A percentile compares a stretch with the other conserved stretches of the same genome.
These are phyloP conservation scores for Lophotis ruficrista DNA, from an alignment of 2,113 vertebrate species.

Conservation along the genomic window DNA sequence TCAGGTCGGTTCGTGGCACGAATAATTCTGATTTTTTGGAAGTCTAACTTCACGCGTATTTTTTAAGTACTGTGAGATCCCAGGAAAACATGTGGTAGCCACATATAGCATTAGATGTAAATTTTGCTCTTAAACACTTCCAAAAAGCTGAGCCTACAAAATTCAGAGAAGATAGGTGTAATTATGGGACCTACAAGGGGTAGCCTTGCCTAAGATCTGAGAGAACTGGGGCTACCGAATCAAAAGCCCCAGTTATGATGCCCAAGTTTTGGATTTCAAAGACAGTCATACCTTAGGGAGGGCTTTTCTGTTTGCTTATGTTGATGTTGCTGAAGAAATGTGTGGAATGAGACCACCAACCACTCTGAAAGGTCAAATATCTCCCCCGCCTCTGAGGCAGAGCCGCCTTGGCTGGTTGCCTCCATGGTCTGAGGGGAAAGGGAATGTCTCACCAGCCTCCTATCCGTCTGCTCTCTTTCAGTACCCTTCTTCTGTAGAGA, in stretches of 20 bases:
- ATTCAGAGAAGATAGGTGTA: neutral
- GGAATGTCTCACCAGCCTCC: neutral
- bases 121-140: neutral
- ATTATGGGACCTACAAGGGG: neutral
- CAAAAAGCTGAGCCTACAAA: neutral
- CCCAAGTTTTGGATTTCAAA: neutral
- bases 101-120: neutral
- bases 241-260: neutral
- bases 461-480: neutral
- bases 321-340: neutral
- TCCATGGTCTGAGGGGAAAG: neutral
- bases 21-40: neutral
- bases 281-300: neutral
- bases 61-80: neutral
- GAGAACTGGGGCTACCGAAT: neutral
- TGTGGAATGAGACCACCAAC: neutral
- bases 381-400: neutral
- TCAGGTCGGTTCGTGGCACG: neutral
- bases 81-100: neutral
- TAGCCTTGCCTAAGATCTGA: neutral
- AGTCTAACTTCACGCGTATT: neutral
- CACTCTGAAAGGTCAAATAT: neutral
- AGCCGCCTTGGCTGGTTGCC: neutral
- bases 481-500: neutral
- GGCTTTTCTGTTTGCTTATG: neutral